Evolutionary conservation across 2,113 vertebrate genomes (phyloP), one percentile per base, ranked within the genome.

Genomic region (Bubo scandiacus): DNA sequence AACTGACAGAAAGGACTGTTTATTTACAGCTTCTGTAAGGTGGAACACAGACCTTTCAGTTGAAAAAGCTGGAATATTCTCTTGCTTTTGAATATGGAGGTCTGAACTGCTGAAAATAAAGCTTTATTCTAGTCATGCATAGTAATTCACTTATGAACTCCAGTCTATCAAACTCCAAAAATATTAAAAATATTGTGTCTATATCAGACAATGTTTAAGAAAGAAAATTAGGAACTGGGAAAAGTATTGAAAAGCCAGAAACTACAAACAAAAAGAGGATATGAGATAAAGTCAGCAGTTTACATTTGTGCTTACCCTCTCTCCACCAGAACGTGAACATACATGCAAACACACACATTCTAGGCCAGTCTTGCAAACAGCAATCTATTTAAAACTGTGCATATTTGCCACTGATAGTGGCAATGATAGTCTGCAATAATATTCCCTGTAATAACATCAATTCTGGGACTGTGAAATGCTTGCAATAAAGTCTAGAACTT

Each of bases 11-110:
- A 88, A 73, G 22, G 2, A 68, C 8, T 25, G 34, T 52, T 88
- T 79, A 59, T 92, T 95, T 90, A 80, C 54, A 93, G 81, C 32
- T 89, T 80, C 59, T 58, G 27, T 81, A 83, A 94, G 47, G n/a
- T 42, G 32, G 38, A 81, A 63, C 1, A 0, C 11, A 6, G 27
- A 87, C 43, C 16, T 54, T 40, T 16, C 63, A 27, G 25, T 3
- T 68, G 34, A 55, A 88, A 86, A 83, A 80, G 42, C 11, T 63
- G 22, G 23, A 65, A 15, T 68, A 54, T 83, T 83, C 58, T 36
- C 8, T 23, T 61, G 25, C 22, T 90, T 73, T 88, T 77, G 40
- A 95, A 90, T 61, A 83, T 6, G 27, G 59, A 74, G 17, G 55
- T 43, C 40, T 26, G 47, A 81, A 58, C 36, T 79, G 47, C n/a